These are phyloP conservation scores for Dendrolimus pini DNA, from an alignment of 2,888 invertebrate genomes.

Conservation along the genomic window DNA sequence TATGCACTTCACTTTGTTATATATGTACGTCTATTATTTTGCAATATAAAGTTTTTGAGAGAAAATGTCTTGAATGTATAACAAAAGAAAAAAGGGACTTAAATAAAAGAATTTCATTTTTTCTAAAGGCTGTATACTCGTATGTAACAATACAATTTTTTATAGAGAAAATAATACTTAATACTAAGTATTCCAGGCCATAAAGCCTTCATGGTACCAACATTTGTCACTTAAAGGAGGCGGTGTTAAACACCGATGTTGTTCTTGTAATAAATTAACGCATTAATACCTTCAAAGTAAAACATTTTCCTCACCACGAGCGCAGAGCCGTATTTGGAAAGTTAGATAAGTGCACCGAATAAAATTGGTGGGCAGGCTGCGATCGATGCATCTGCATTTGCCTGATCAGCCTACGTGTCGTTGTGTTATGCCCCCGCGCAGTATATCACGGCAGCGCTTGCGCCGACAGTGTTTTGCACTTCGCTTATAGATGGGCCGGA, in stretches of 20 bases:
- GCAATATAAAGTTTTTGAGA: too few species aligned
- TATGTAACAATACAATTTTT: too few species aligned
- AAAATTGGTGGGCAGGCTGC: not conserved
- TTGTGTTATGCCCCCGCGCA: slow-evolving; percentile 45
- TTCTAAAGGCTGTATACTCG: too few species aligned
- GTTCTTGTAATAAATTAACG: not conserved
- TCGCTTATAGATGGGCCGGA: slow-evolving; percentile 37
- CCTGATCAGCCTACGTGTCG: slow-evolving; percentile 47
- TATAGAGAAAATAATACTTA: not conserved
- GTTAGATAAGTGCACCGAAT: not conserved
- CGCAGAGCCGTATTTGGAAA: not conserved
- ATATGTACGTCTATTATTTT: too few species aligned
- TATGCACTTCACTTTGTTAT: too few species aligned
- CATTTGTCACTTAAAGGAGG: not conserved
- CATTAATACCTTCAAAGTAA: not conserved
- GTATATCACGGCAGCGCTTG: slow-evolving; percentile 47
- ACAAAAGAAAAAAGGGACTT: too few species aligned
- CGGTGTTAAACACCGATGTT: not conserved
- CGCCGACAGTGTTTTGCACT: slow-evolving; percentile 68
- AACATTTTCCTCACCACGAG: not conserved
- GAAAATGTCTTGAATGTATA: too few species aligned
- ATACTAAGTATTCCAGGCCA: not conserved
- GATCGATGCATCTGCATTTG: slow-evolving; percentile 8
- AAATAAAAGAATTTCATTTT: too few species aligned
- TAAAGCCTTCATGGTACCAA: not conserved